Evolutionary conservation across 2,797 vertebrate genomes (phyloP).

Genomic region (Enteromius anoplus): DNA sequence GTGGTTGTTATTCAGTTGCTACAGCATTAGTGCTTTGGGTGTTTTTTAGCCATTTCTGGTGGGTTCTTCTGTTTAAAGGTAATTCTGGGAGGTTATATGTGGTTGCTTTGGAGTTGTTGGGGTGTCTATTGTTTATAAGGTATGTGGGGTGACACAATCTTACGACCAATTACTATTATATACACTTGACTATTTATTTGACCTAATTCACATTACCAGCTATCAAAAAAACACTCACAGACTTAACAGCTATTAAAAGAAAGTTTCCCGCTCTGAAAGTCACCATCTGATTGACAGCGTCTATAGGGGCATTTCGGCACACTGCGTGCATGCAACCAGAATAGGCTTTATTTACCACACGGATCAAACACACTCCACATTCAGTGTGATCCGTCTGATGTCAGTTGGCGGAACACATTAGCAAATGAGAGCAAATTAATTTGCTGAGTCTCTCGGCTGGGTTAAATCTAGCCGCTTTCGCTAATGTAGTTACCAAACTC

Average conservation of each 20-base stretch:
- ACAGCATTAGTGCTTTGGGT: not conserved
- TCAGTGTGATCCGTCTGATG: slow-evolving; percentile 9
- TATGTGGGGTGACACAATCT: not conserved
- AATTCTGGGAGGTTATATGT: not conserved
- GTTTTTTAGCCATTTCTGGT: not conserved
- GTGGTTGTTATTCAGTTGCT: no score
- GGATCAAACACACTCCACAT: not conserved
- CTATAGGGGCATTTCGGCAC: not conserved
- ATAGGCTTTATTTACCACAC: not conserved
- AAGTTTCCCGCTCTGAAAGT: not conserved
- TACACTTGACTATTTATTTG: not conserved
- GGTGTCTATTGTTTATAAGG: not conserved
- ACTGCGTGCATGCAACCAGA: not conserved
- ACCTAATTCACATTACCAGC: not conserved
- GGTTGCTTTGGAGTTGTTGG: not conserved
- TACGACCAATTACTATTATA: no score
- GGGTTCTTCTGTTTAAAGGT: not conserved
- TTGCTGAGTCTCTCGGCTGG: slow-evolving; percentile 49
- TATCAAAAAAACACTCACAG: not conserved
- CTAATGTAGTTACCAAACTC: slow-evolving; percentile 70
- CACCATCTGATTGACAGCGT: not conserved
- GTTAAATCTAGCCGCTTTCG: slow-evolving; percentile 63
- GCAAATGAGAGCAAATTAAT: slow-evolving; percentile 60
- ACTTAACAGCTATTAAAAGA: not conserved
- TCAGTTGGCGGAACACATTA: slow-evolving; percentile 40